Conservation (phyloP, 2,113 vertebrate genomes). For the Scomber japonicus region DNA sequence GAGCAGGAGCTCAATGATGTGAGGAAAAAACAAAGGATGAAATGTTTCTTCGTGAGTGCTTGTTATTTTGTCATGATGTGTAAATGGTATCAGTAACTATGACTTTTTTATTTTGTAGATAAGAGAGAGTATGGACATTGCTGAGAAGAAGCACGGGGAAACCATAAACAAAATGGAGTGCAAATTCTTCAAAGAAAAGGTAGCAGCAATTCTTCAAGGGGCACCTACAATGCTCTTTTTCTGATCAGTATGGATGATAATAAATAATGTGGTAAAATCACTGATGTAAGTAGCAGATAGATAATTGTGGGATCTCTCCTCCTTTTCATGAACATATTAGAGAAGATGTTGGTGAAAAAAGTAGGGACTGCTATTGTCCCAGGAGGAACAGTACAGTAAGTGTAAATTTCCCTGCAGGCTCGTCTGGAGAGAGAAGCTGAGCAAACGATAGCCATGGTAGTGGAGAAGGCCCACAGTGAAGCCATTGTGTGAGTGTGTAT, state of each 20-base stretch:
- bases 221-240: neutral
- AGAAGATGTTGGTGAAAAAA: too few species aligned
- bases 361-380: neutral
- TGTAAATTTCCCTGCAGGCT: constrained; percentile 76
- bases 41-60: neutral
- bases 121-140: constrained; percentile 82
- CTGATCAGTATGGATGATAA: neutral
- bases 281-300: neutral
- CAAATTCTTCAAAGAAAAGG: constrained; percentile 90
- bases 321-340: neutral
- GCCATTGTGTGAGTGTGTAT: constrained; percentile 87
- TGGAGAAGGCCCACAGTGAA: constrained; percentile 86
- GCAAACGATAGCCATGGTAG: constrained; percentile 83
- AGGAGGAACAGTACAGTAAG: constrained; percentile 20
- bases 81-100: neutral
- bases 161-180: constrained; percentile 84
- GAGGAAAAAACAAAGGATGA: constrained; percentile 37
- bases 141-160: constrained; percentile 85
- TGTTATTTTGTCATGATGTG: neutral
- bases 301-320: too few species aligned
- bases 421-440: constrained; percentile 88
- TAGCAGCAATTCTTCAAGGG: constrained; percentile 56
- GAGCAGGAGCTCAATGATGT: constrained; percentile 88
- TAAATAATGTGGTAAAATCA: neutral
- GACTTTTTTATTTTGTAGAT: constrained; percentile 75